These are phyloP conservation scores for Strigamia crassipes DNA, from an alignment of 2,888 invertebrate species.

Conservation along the genomic window DNA sequence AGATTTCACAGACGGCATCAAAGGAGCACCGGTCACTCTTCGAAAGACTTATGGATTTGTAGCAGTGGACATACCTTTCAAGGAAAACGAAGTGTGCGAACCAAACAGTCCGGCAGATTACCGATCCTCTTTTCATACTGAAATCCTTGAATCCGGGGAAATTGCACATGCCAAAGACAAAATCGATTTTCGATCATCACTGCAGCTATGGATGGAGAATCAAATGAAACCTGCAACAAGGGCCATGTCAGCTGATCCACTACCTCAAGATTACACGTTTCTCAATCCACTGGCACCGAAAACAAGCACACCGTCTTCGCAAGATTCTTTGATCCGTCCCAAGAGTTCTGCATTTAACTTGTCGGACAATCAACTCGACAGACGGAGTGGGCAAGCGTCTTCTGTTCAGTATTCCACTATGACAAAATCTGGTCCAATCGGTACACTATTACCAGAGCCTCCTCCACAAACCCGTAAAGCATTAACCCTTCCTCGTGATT, in stretches of 20 bases:
- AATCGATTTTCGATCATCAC: constrained; percentile 48
- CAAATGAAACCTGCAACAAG: background rate
- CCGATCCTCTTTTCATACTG: constrained; percentile 34
- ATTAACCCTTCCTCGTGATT: constrained; percentile 49
- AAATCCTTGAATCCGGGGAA: constrained; percentile 41
- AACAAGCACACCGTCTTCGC: background rate
- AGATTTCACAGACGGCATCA: background rate
- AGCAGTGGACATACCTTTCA: constrained; percentile 39
- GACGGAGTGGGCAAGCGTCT: background rate
- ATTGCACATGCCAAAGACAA: constrained; percentile 45
- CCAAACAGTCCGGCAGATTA: background rate
- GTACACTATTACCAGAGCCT: background rate
- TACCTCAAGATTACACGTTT: constrained; percentile 37
- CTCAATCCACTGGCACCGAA: background rate
- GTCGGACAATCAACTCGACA: constrained; percentile 35
- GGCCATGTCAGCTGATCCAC: constrained; percentile 42
- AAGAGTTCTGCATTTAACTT: background rate
- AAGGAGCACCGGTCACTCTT: constrained; percentile 7
- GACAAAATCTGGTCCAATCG: constrained; percentile 41
- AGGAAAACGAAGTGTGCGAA: background rate
- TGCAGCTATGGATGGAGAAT: constrained; percentile 46
- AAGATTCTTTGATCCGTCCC: background rate
- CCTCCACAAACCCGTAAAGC: constrained; percentile 45
- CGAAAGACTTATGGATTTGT: constrained; percentile 24
- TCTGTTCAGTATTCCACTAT: constrained; percentile 23